A percentile compares a stretch with the other conserved stretches of the same genome.
Evolutionary conservation across 2,797 vertebrate genomes (phyloP).

Genomic region (Tenualosa thibaudeaui): DNA sequence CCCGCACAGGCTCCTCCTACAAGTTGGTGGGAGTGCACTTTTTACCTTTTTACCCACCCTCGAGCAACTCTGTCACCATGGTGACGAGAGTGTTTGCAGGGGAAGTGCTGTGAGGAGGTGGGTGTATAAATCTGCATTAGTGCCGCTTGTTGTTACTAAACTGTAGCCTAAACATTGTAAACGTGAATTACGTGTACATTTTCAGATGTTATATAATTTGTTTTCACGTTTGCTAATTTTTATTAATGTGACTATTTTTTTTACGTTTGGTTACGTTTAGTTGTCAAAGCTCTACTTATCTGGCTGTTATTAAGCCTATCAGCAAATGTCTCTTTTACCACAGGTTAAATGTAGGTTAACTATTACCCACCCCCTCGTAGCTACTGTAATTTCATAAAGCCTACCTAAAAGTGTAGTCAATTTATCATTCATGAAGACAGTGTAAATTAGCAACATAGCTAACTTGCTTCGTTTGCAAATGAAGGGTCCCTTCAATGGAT

Average conservation of each 20-base stretch:
- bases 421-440: neutral
- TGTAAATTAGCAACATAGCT: neutral
- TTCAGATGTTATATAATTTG: no score
- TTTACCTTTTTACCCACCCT: neutral
- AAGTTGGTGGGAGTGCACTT: neutral
- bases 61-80: constrained; percentile 10
- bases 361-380: neutral
- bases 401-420: neutral
- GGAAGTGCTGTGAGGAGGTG: neutral
- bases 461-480: constrained; percentile 42
- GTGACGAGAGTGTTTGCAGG: constrained; percentile 22
- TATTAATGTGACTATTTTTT: no score
- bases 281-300: no score
- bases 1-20: neutral
- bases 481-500: constrained; percentile 36
- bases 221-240: no score
- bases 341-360: no score
- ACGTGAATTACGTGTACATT: no score
- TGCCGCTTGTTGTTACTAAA: no score
- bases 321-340: no score
- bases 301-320: no score
- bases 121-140: neutral
- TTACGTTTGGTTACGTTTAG: no score
- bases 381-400: no score
- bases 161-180: no score